These are phyloP conservation scores for Drosophila lutescens DNA, from an alignment of 2,888 invertebrate genomes.

Conservation along the genomic window DNA sequence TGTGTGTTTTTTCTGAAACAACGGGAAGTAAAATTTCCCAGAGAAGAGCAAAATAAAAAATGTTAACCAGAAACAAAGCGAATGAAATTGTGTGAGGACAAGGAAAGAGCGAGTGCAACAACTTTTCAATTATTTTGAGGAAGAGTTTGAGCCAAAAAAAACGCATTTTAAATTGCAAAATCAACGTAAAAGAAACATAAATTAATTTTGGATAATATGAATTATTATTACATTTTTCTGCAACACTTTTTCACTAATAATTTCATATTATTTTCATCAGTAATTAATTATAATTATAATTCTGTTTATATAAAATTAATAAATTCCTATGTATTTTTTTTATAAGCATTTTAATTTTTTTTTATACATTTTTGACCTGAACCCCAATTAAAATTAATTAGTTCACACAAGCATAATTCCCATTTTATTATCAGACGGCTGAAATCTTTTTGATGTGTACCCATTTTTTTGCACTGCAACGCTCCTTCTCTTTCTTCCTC, in stretches of 20 bases:
- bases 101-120: constrained; percentile 15
- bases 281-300: too few species aligned
- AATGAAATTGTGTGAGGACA: neutral
- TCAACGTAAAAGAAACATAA: too few species aligned
- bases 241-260: too few species aligned
- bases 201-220: too few species aligned
- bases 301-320: too few species aligned
- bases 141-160: neutral
- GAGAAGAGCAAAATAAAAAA: constrained; percentile 9
- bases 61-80: constrained; percentile 22
- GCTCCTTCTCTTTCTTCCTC: neutral
- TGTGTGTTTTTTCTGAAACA: constrained; percentile 14
- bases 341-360: neutral
- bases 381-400: constrained; percentile 10
- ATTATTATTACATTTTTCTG: too few species aligned
- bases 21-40: constrained; percentile 27
- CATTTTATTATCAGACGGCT: constrained; percentile 16
- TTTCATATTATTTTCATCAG: too few species aligned
- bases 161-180: too few species aligned
- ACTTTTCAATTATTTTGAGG: constrained; percentile 12
- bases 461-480: neutral
- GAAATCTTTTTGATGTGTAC: constrained; percentile 19
- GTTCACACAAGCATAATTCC: constrained; percentile 27
- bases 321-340: neutral
- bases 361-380: neutral